phyloP scores from a whole-genome alignment of 1,140 invertebrate species.

The Brachionus manjavacas region DNA sequence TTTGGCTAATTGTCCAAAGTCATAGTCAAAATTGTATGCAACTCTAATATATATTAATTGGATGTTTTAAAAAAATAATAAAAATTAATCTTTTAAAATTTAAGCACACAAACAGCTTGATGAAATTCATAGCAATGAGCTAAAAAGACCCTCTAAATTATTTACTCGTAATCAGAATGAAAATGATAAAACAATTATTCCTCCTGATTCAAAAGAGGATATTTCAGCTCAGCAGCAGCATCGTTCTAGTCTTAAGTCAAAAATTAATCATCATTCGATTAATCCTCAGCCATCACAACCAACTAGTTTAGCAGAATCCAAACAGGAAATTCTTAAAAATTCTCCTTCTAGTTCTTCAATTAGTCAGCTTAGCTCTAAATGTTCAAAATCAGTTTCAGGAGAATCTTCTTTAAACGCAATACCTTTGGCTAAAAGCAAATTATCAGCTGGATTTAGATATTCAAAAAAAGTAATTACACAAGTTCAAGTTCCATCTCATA shows the following conservation, averaged over 20 bases:
- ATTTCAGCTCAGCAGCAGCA: not conserved
- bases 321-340: not conserved
- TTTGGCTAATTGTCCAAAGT: too few species aligned
- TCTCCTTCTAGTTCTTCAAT: not conserved
- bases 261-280: conserved; percentile 29
- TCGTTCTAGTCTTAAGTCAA: not conserved
- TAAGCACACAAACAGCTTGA: not conserved
- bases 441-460: conserved; percentile 39
- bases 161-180: not conserved
- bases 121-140: not conserved
- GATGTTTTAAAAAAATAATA: not conserved
- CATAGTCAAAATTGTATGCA: too few species aligned
- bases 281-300: not conserved
- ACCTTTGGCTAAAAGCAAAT: conserved; percentile 4
- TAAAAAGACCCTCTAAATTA: not conserved
- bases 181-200: not conserved
- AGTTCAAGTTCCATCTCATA: conserved; percentile 47
- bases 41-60: too few species aligned
- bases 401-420: not conserved
- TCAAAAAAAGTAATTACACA: not conserved
- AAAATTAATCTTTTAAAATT: not conserved
- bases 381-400: not conserved
- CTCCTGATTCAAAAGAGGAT: not conserved
- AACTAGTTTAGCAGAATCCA: not conserved
- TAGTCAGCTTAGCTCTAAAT: not conserved